phyloP scores from a whole-genome alignment of 2,113 vertebrate genomes.

The Scomber colias region DNA sequence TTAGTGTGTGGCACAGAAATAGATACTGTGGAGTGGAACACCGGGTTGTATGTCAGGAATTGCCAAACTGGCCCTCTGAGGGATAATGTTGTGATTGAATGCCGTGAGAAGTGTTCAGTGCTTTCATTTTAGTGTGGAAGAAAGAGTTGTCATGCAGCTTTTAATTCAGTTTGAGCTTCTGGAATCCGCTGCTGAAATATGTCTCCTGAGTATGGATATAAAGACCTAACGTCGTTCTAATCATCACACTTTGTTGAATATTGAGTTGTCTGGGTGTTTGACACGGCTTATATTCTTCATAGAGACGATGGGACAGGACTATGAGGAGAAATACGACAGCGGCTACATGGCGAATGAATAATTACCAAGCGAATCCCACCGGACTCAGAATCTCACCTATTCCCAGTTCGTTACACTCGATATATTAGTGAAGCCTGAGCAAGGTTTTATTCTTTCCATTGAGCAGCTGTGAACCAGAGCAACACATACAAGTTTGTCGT shows the following conservation, averaged over 20 bases:
- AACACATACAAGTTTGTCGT: slow-evolving; percentile 10
- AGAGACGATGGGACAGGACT: not conserved
- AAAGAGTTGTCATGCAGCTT: not conserved
- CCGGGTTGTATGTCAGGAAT: slow-evolving; percentile 47
- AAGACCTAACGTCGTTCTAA: not conserved
- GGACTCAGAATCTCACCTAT: not conserved
- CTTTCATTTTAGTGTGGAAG: not conserved
- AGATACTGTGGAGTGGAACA: slow-evolving; percentile 33
- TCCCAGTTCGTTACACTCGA: not conserved
- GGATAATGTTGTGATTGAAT: slow-evolving; percentile 22
- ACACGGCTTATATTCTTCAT: not conserved
- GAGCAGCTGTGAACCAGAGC: slow-evolving; percentile 43
- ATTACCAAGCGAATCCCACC: not conserved
- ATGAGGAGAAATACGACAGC: not conserved
- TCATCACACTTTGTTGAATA: not conserved
- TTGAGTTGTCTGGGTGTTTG: not conserved
- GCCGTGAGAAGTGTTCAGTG: slow-evolving; percentile 22
- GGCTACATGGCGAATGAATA: not conserved
- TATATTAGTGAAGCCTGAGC: slow-evolving; percentile 20
- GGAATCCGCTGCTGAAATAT: not conserved
- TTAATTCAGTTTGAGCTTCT: not conserved
- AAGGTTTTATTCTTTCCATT: slow-evolving; percentile 19
- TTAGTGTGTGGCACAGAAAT: slow-evolving; percentile 63
- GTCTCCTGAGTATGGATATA: not conserved
- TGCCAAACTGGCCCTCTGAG: not conserved